Conservation (phyloP, 1,140 invertebrate species). For the Pseudobourletiella spinata region DNA sequence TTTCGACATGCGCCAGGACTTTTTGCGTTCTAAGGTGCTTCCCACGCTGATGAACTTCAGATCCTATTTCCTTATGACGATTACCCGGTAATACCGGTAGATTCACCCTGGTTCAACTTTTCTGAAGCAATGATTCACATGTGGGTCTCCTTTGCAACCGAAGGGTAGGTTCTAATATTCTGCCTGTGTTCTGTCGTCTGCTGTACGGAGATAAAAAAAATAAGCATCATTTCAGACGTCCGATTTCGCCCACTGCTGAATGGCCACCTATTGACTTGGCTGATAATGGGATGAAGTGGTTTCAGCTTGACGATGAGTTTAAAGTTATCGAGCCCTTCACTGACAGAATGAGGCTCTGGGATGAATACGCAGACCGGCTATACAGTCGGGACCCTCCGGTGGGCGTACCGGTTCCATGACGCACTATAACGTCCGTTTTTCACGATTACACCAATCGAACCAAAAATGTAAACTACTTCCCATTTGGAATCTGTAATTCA, state of each 20-base stretch:
- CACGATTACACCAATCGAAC: too few species aligned
- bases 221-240: too few species aligned
- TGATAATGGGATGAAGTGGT: background rate
- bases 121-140: background rate
- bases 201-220: too few species aligned
- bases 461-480: too few species aligned
- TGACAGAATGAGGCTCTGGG: background rate
- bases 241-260: background rate
- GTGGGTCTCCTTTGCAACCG: background rate
- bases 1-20: background rate
- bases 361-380: background rate
- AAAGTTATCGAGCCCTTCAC: background rate
- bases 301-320: background rate
- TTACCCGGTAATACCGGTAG: slow-evolving; percentile 1
- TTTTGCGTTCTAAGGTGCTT: background rate
- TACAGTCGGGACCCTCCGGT: too few species aligned
- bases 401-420: background rate
- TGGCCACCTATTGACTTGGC: background rate
- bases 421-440: background rate
- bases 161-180: background rate
- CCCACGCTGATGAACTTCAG: slow-evolving; percentile 11
- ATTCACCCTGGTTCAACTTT: background rate
- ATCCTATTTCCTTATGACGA: background rate
- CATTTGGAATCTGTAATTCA: too few species aligned
- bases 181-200: background rate